Evolutionary conservation across 2,888 invertebrate genomes (phyloP).

Genomic region (Mythimna ferrago): DNA sequence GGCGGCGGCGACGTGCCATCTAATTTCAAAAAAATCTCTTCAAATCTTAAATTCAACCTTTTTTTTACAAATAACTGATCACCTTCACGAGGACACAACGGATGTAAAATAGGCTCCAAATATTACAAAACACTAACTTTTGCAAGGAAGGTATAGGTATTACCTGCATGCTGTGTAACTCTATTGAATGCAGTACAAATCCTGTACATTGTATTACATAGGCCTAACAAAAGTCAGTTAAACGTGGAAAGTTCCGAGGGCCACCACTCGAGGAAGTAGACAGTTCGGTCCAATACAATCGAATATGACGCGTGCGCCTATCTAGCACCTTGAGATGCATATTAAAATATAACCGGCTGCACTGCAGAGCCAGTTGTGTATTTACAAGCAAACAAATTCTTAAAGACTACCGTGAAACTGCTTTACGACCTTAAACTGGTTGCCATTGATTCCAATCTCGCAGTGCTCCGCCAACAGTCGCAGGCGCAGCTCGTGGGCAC

Average conservation of each 20-base stretch:
- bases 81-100: too few species aligned
- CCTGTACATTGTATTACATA: neutral
- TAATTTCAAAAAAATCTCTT: too few species aligned
- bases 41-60: too few species aligned
- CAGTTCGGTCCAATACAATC: conserved; percentile 33
- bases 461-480: conserved; percentile 38
- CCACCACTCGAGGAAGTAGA: conserved; percentile 51
- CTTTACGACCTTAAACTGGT: conserved; percentile 22
- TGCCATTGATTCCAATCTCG: conserved; percentile 42
- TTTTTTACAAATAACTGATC: too few species aligned
- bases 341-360: conserved; percentile 46
- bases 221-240: neutral
- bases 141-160: too few species aligned
- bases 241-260: conserved; percentile 46
- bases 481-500: conserved; percentile 37
- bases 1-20: too few species aligned
- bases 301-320: conserved; percentile 34
- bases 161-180: neutral
- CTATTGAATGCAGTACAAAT: neutral
- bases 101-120: too few species aligned
- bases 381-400: conserved; percentile 25
- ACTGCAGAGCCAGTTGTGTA: conserved; percentile 20
- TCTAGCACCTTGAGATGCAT: conserved; percentile 52
- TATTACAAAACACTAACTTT: too few species aligned
- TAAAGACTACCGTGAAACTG: conserved; percentile 15